Evolutionary conservation across 2,888 invertebrate species (phyloP).

Genomic region (Acronicta psi): DNA sequence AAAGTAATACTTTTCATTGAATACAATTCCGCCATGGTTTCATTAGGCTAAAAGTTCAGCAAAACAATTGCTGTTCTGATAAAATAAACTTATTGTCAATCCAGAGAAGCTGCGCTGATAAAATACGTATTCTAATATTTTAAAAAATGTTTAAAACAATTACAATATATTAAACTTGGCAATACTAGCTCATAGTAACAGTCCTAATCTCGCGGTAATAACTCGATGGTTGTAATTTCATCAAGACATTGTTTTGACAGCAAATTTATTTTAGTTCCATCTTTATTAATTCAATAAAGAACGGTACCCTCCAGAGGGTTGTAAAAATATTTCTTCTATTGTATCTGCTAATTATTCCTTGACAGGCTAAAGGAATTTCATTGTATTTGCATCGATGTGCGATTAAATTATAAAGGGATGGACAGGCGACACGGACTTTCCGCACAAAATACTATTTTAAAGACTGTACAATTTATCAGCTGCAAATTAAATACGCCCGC

Average conservation of each 20-base stretch:
- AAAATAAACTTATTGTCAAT: slow-evolving; percentile 54
- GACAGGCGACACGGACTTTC: slow-evolving; percentile 20
- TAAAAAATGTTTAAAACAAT: slow-evolving; percentile 36
- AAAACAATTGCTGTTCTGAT: slow-evolving; percentile 31
- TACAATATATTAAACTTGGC: slow-evolving; percentile 37
- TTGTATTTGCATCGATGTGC: slow-evolving; percentile 33
- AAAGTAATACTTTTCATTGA: slow-evolving; percentile 84
- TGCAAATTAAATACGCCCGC: slow-evolving; percentile 34
- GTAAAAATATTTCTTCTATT: no score
- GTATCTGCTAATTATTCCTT: no score
- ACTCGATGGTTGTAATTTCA: slow-evolving; percentile 22
- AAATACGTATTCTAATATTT: slow-evolving; percentile 42
- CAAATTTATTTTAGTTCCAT: slow-evolving; percentile 19
- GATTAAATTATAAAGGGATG: slow-evolving; percentile 16
- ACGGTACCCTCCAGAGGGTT: no score
- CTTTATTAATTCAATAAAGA: no score
- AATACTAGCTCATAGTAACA: slow-evolving; percentile 29
- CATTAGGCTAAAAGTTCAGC: slow-evolving; percentile 38
- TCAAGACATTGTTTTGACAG: slow-evolving; percentile 17
- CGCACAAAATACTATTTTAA: slow-evolving; percentile 20
- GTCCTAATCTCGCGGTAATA: slow-evolving; percentile 35
- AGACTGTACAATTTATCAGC: slow-evolving; percentile 24
- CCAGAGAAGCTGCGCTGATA: slow-evolving; percentile 39
- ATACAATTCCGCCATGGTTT: slow-evolving; percentile 68
- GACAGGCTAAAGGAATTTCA: slow-evolving; percentile 28